A percentile compares a stretch with the other conserved stretches of the same genome.
Conservation (phyloP, 2,113 vertebrate genomes). For the Sinosuthora webbiana region DNA sequence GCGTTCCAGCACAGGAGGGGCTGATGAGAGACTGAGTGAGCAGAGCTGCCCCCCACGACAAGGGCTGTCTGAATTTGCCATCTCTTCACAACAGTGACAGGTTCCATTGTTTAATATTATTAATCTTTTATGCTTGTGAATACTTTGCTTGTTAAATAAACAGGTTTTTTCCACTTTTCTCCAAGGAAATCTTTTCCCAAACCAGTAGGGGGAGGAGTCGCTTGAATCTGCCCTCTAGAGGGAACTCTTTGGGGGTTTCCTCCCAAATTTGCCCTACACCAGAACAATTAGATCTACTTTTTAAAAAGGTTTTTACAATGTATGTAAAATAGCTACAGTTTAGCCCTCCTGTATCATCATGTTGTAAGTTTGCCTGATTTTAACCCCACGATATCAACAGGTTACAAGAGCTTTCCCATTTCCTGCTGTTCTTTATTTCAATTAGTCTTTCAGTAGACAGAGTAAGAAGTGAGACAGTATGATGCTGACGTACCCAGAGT, state of each 20-base stretch:
- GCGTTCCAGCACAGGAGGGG: background rate
- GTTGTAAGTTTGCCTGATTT: background rate
- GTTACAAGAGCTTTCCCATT: background rate
- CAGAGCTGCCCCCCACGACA: background rate
- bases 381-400: background rate
- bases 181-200: background rate
- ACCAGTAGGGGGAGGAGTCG: too few species aligned
- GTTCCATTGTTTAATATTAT: background rate
- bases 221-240: background rate
- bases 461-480: background rate
- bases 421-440: background rate
- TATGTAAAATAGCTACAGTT: background rate
- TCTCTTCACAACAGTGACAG: background rate
- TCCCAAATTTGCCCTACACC: background rate
- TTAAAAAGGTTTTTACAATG: background rate
- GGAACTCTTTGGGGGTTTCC: background rate
- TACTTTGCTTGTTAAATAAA: background rate
- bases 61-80: background rate
- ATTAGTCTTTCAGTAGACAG: background rate
- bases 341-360: background rate
- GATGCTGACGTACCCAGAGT: background rate
- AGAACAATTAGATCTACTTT: background rate
- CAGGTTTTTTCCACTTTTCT: background rate
- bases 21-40: background rate
- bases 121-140: background rate